Conservation (phyloP, 2,888 invertebrate species). For the Oscheius onirici region DNA sequence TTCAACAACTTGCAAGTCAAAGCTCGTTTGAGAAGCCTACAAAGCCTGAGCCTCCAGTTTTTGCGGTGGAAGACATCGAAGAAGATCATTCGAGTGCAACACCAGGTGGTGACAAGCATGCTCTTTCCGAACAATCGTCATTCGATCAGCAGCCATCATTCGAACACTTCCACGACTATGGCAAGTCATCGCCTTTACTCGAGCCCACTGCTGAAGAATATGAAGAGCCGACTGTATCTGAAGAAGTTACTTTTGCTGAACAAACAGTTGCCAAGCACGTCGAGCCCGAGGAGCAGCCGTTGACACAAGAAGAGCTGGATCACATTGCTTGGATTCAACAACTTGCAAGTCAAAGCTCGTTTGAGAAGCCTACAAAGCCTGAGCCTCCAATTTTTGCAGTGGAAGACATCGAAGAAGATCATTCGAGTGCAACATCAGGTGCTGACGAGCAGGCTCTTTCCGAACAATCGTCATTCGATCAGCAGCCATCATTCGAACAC, state of each 20-base stretch:
- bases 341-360: slow-evolving; percentile 44
- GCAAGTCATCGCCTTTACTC: slow-evolving; percentile 14
- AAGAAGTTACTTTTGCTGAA: not conserved
- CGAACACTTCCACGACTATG: not conserved
- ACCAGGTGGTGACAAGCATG: not conserved
- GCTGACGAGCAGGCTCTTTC: slow-evolving; percentile 30
- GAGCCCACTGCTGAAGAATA: slow-evolving; percentile 7
- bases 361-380: slow-evolving; percentile 28
- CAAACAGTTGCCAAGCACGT: not conserved
- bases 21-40: slow-evolving; percentile 38
- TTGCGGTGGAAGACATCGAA: not conserved
- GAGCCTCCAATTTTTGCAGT: not conserved
- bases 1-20: slow-evolving; percentile 43
- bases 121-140: not conserved
- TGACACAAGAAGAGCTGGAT: slow-evolving; percentile 47
- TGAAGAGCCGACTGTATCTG: not conserved
- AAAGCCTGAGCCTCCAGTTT: not conserved
- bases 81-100: not conserved
- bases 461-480: slow-evolving; percentile 17
- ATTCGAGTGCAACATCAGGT: slow-evolving; percentile 37
- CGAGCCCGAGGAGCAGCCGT: not conserved
- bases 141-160: not conserved
- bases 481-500: slow-evolving; percentile 19
- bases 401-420: slow-evolving; percentile 1
- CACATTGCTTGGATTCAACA: slow-evolving; percentile 48